These are phyloP conservation scores for Tetrapedia diversipes DNA, from an alignment of 2,888 invertebrate genomes.

Conservation along the genomic window DNA sequence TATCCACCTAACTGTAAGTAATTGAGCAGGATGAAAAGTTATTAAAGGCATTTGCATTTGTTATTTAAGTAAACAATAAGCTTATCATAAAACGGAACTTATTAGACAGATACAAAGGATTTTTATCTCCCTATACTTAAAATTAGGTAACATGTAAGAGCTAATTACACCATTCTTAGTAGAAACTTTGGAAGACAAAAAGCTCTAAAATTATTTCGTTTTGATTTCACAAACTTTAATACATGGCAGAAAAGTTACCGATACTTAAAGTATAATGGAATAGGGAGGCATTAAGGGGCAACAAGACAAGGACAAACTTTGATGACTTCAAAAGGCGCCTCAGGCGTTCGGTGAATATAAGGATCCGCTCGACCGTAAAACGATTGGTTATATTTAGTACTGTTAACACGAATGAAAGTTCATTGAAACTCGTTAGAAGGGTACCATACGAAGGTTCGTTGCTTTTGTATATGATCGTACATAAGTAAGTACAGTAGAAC, in stretches of 20 bases:
- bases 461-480: neutral
- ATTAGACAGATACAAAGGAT: neutral
- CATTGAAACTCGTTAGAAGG: conserved; percentile 54
- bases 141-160: neutral
- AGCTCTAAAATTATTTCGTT: no score
- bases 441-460: conserved; percentile 43
- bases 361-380: conserved; percentile 64
- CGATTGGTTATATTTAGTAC: conserved; percentile 61
- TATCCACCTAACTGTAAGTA: neutral
- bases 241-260: conserved; percentile 20
- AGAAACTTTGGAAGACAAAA: no score
- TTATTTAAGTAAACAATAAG: neutral
- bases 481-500: no score
- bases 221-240: conserved; percentile 7
- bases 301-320: conserved; percentile 43
- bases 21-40: neutral
- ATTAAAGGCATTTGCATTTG: neutral
- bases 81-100: neutral
- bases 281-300: conserved; percentile 30
- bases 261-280: conserved; percentile 24
- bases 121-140: neutral
- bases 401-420: conserved; percentile 57
- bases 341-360: conserved; percentile 51
- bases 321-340: conserved; percentile 53
- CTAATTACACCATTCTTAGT: neutral